Base-by-base conservation (phyloP, 1,140 invertebrate species). In the Daktulosphaira vitifoliae region DNA sequence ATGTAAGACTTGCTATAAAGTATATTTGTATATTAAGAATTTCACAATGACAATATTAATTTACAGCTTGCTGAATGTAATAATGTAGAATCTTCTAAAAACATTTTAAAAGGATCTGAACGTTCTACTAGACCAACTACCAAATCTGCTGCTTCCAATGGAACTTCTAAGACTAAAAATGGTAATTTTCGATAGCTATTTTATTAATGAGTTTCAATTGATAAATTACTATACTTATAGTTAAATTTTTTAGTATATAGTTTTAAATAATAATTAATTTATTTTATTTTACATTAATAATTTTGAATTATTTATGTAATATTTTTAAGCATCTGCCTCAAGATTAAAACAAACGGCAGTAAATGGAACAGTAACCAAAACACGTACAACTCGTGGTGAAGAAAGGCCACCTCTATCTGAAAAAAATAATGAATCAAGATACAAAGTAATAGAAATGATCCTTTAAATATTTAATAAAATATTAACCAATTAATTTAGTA, bases 371-470 rank as follows among this genome's bases (percentile, higher is more conserved):
- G 52, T 54, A 39, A 54, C 37, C 13, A 54, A 54, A 54, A 11
- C 15, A 0, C 52, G 52, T 42, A 39, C 16, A 37, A 38, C 29
- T 3, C 52, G 33, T 3, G 6, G 20, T 42, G 52, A n/a, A 16
- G 33, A 54, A 38, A 22, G 20, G 22, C 33, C 37, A 39, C 20
- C 13, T n/a, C n/a, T 16, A 25, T 33, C 29, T 33, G 52, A 54
- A 25, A 39, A 38, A 42, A 22, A 33, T 11, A 33, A 39, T 1
- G 52, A 54, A 25, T 23, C 20, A 7, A 54, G 22, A 39, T 54
- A 22, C 38, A 54, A 54, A 39, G 52, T 54, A 54, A 39, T 15
- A 38, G 22, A 22, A 37, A 37, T n/a, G n/a, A n/a, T n/a, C n/a
- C n/a, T n/a, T n/a, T n/a, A n/a, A n/a, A n/a, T n/a, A n/a, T n/a